Percentiles rank a stretch among this genome's conserved stretches.
phyloP scores from a whole-genome alignment of 2,888 invertebrate genomes.

The Apodemia mormo region DNA sequence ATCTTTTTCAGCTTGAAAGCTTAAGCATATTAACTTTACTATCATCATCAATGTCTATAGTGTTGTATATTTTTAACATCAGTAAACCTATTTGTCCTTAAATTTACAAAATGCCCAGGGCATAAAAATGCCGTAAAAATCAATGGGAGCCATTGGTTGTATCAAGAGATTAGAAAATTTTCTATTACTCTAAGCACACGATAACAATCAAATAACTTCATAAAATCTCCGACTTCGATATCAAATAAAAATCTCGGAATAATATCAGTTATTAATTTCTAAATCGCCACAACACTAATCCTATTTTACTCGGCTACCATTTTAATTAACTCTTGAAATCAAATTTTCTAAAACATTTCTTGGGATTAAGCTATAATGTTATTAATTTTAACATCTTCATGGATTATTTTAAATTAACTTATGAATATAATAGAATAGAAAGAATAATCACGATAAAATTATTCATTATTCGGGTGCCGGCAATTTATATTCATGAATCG shows the following conservation, averaged over 20 bases:
- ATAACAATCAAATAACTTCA: conserved; percentile 7
- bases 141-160: neutral
- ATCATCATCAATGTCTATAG: too few relatives aligned
- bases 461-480: conserved; percentile 39
- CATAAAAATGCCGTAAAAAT: conserved; percentile 16
- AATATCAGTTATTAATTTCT: conserved; percentile 1
- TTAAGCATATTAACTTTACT: too few relatives aligned
- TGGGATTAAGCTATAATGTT: conserved; percentile 8
- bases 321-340: neutral
- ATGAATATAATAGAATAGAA: conserved; percentile 31
- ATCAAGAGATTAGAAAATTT: conserved; percentile 3
- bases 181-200: conserved; percentile 3
- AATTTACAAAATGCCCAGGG: neutral
- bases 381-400: neutral
- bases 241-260: conserved; percentile 7
- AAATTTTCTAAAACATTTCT: conserved; percentile 1
- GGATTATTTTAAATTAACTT: conserved; percentile 13
- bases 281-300: conserved; percentile 10
- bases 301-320: conserved; percentile 2
- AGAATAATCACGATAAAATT: conserved; percentile 41
- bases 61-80: too few relatives aligned
- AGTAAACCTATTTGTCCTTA: too few relatives aligned
- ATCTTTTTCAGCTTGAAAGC: too few relatives aligned
- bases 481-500: conserved; percentile 45
- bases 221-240: neutral